Percentiles rank a stretch among this genome's conserved stretches.
Evolutionary conservation across 2,113 vertebrate genomes (phyloP).

Genomic region (Mus pahari): DNA sequence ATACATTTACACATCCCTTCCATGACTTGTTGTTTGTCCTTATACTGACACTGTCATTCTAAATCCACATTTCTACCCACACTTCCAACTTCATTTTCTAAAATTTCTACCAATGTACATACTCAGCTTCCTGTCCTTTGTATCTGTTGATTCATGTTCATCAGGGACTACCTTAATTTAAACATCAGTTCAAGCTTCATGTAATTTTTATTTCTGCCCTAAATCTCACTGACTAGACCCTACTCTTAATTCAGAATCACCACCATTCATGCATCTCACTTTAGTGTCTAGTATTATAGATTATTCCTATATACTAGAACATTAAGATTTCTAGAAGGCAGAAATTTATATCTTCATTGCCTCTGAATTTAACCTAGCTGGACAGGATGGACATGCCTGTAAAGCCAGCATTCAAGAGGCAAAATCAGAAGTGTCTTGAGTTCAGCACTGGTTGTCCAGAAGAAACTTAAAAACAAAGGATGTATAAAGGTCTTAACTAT

Average conservation of each 20-base stretch:
- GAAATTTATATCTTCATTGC: background rate
- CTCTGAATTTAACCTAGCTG: background rate
- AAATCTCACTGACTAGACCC: background rate
- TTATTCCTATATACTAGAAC: background rate
- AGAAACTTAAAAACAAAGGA: background rate
- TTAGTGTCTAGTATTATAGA: background rate
- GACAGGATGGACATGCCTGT: background rate
- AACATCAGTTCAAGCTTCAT: conserved; percentile 21
- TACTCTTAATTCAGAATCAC: conserved; percentile 12
- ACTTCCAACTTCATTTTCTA: conserved; percentile 24
- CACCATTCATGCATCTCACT: conserved; percentile 1
- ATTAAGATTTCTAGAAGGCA: conserved; percentile 17
- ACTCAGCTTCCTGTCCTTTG: background rate
- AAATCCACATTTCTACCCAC: conserved; percentile 44
- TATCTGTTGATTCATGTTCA: background rate
- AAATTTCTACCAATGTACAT: background rate
- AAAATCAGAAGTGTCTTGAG: background rate
- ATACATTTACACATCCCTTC: background rate
- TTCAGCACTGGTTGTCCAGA: background rate
- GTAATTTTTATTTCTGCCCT: conserved; percentile 36
- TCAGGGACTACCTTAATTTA: background rate
- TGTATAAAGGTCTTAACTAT: background rate
- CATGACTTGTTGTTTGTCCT: background rate
- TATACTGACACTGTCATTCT: background rate
- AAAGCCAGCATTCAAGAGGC: background rate